Evolutionary conservation across 2,113 vertebrate genomes (phyloP).

Genomic region (Brachyhypopomus occidentalis): DNA sequence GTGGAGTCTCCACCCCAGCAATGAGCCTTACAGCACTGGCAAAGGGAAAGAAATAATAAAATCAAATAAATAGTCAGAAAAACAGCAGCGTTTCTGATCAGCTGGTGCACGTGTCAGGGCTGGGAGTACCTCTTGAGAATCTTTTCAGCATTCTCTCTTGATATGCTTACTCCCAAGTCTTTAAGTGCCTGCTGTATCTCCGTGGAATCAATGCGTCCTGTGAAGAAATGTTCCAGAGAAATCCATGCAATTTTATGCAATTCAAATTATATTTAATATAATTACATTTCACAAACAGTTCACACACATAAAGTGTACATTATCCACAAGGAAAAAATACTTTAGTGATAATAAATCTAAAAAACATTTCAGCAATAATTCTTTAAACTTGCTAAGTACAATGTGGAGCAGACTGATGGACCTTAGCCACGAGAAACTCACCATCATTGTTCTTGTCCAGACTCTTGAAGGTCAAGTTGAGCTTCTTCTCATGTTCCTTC

Average conservation of each 20-base stretch:
- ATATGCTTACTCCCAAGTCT: slow-evolving; percentile 84
- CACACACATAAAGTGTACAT: not conserved
- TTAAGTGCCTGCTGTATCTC: slow-evolving; percentile 90
- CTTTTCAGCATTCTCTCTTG: slow-evolving; percentile 82
- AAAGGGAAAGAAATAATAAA: not conserved
- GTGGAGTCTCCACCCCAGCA: not conserved
- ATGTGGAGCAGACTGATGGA: too few species aligned
- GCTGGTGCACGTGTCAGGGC: too few species aligned
- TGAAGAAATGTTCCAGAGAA: slow-evolving; percentile 43
- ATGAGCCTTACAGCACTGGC: not conserved
- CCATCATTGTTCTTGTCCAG: slow-evolving; percentile 95
- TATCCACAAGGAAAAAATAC: too few species aligned
- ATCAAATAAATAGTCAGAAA: not conserved
- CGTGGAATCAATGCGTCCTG: slow-evolving; percentile 85
- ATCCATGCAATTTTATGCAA: not conserved
- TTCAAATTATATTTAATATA: not conserved
- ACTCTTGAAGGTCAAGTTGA: slow-evolving; percentile 91
- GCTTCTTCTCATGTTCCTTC: slow-evolving; percentile 95
- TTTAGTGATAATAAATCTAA: not conserved
- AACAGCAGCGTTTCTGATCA: too few species aligned
- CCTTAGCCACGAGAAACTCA: slow-evolving; percentile 58
- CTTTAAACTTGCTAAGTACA: too few species aligned
- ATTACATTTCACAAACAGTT: not conserved
- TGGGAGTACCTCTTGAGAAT: slow-evolving; percentile 85
- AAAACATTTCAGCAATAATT: not conserved